Percentiles rank a stretch among this genome's conserved stretches.
phyloP scores from a whole-genome alignment of 2,797 vertebrate genomes.

The Malurus splendens region DNA sequence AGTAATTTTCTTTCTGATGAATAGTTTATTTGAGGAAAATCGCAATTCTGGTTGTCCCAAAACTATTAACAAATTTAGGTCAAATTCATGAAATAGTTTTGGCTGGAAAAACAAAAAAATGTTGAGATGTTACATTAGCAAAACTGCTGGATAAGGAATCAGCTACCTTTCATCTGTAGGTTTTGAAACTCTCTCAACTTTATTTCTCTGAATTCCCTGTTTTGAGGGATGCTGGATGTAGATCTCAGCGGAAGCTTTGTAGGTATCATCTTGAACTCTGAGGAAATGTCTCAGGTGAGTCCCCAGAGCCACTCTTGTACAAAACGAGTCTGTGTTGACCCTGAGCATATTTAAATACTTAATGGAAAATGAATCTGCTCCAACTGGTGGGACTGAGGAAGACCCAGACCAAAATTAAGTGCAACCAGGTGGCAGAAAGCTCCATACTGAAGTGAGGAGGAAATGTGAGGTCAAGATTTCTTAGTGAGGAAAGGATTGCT shows the following conservation, averaged over 20 bases:
- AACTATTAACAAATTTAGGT: slow-evolving; percentile 50
- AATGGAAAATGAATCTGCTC: neutral
- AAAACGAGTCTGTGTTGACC: neutral
- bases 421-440: neutral
- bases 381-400: neutral
- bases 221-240: neutral
- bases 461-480: neutral
- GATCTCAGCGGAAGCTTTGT: neutral
- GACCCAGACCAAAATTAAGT: neutral
- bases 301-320: neutral
- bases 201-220: neutral
- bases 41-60: slow-evolving; percentile 45
- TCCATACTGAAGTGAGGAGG: neutral
- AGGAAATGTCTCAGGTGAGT: neutral
- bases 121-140: neutral
- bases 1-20: slow-evolving; percentile 55
- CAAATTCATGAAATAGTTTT: slow-evolving; percentile 49
- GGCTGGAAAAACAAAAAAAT: neutral
- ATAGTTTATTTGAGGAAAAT: slow-evolving; percentile 56
- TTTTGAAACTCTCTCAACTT: neutral
- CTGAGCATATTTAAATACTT: neutral
- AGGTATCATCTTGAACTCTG: neutral
- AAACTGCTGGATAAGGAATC: slow-evolving; percentile 23
- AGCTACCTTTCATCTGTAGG: slow-evolving; percentile 1
- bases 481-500: neutral